Conservation (phyloP, 1,140 invertebrate genomes). For the Trissolcus basalis region DNA sequence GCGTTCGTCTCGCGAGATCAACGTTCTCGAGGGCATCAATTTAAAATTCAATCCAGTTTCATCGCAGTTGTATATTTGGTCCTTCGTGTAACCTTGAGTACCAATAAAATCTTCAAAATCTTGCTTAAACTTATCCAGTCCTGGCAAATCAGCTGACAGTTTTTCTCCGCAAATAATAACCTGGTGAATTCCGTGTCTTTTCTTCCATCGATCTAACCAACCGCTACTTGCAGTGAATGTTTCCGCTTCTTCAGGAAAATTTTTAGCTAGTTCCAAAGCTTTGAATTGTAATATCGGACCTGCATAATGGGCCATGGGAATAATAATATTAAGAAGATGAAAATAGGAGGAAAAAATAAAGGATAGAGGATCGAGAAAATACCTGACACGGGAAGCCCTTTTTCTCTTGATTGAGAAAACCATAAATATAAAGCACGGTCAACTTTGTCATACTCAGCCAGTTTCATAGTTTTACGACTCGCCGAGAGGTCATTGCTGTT, state of each 20-base stretch:
- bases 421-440: slow-evolving; percentile 23
- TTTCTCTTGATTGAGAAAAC: slow-evolving; percentile 28
- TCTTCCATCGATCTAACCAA: slow-evolving; percentile 59
- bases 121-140: slow-evolving; percentile 21
- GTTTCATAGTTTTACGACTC: slow-evolving; percentile 33
- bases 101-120: slow-evolving; percentile 25
- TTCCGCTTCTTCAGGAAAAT: slow-evolving; percentile 46
- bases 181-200: slow-evolving; percentile 34
- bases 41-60: slow-evolving; percentile 54
- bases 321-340: no score
- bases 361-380: no score
- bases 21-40: slow-evolving; percentile 46
- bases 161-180: slow-evolving; percentile 25
- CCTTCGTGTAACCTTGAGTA: no score
- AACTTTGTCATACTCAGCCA: slow-evolving; percentile 26
- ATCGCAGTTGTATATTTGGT: slow-evolving; percentile 54
- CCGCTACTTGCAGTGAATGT: slow-evolving; percentile 58
- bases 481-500: slow-evolving; percentile 14
- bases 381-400: no score
- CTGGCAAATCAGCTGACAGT: slow-evolving; percentile 13
- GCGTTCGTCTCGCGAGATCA: slow-evolving; percentile 32
- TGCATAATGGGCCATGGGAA: no score
- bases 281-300: slow-evolving; percentile 54
- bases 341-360: no score
- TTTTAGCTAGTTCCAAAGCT: slow-evolving; percentile 42